These are phyloP conservation scores for Lochmaea crataegi DNA, from an alignment of 2,888 invertebrate species.

Conservation along the genomic window DNA sequence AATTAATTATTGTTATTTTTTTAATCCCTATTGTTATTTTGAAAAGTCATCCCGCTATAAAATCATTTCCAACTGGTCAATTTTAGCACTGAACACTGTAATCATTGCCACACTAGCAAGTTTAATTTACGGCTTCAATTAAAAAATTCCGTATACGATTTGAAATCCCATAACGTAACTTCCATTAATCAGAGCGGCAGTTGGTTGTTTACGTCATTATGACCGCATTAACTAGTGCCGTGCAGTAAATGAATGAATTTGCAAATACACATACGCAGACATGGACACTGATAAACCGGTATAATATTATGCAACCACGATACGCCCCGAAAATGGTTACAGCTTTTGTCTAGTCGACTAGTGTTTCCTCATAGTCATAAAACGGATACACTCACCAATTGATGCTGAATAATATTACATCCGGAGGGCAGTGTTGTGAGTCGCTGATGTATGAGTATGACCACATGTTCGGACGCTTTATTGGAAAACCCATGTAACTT, in stretches of 20 bases:
- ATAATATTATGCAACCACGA: slow-evolving; percentile 48
- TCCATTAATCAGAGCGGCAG: slow-evolving; percentile 15
- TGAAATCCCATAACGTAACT: slow-evolving; percentile 24
- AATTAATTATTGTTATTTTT: too few species aligned
- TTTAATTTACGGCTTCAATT: slow-evolving; percentile 2
- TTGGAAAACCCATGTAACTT: slow-evolving; percentile 52
- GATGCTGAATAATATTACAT: background rate
- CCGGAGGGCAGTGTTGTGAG: background rate
- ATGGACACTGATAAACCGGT: slow-evolving; percentile 42
- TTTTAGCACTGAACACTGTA: background rate
- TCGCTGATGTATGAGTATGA: background rate
- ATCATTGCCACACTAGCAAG: background rate
- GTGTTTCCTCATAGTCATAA: slow-evolving; percentile 22
- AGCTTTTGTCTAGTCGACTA: slow-evolving; percentile 39
- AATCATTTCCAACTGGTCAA: too few species aligned
- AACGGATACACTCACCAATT: slow-evolving; percentile 6
- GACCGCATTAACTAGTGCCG: slow-evolving; percentile 33
- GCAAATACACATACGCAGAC: slow-evolving; percentile 52
- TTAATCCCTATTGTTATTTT: too few species aligned
- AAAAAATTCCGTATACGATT: slow-evolving; percentile 10
- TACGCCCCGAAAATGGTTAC: slow-evolving; percentile 38
- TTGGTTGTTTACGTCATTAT: slow-evolving; percentile 27
- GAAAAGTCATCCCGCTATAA: too few species aligned
- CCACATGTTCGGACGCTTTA: slow-evolving; percentile 1
- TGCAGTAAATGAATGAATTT: slow-evolving; percentile 58